These are phyloP conservation scores for Cataglyphis hispanica DNA, from an alignment of 1,140 invertebrate genomes.

Conservation along the genomic window DNA sequence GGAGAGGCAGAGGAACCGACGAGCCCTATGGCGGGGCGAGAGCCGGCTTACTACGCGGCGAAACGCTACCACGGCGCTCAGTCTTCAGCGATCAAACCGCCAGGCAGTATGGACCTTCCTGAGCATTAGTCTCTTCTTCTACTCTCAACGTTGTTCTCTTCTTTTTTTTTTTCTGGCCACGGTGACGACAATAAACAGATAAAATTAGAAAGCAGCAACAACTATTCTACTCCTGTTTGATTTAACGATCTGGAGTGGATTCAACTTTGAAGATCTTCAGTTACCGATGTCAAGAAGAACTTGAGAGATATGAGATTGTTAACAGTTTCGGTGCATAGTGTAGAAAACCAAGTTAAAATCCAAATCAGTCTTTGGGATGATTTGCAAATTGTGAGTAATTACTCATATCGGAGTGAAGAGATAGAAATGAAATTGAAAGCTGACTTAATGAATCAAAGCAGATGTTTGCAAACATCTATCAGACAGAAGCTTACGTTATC, in stretches of 20 bases:
- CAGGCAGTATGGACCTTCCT: conserved; percentile 77
- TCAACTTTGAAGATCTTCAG: background rate
- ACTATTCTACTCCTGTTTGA: background rate
- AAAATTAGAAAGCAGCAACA: conserved; percentile 3
- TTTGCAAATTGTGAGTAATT: background rate
- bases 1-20: conserved; percentile 71
- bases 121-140: conserved; percentile 68
- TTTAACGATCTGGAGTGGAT: conserved; percentile 1
- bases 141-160: conserved; percentile 23
- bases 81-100: conserved; percentile 79
- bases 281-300: background rate
- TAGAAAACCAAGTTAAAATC: background rate
- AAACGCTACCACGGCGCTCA: conserved; percentile 77
- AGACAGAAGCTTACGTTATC: background rate
- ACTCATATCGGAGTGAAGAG: background rate
- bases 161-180: conserved; percentile 20
- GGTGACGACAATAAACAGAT: conserved; percentile 57
- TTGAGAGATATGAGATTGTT: background rate
- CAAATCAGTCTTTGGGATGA: background rate
- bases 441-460: background rate
- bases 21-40: conserved; percentile 77
- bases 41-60: conserved; percentile 79
- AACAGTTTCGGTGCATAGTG: conserved; percentile 6
- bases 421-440: background rate
- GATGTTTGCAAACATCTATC: conserved; percentile 49